These are phyloP conservation scores for Dermatophagoides farinae DNA, from an alignment of 1,140 invertebrate species.

Conservation along the genomic window DNA sequence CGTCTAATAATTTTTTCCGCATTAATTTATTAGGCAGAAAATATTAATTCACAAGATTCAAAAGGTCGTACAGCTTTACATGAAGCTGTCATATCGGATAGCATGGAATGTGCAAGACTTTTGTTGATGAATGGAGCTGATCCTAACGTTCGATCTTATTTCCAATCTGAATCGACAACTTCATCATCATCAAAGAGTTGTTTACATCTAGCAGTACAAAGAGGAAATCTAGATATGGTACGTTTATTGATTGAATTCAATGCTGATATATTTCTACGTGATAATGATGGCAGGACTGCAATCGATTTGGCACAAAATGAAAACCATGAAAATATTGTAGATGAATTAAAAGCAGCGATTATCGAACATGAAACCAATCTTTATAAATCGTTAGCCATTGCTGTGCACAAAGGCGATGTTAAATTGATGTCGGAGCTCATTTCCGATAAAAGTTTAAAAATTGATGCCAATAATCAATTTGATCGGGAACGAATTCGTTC, in stretches of 20 bases:
- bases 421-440: conserved; percentile 36
- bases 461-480: conserved; percentile 24
- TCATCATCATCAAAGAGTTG: conserved; percentile 37
- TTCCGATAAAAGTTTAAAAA: conserved; percentile 22
- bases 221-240: conserved; percentile 50
- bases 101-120: conserved; percentile 51
- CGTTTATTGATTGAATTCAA: conserved; percentile 41
- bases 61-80: conserved; percentile 60
- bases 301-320: conserved; percentile 51
- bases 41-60: conserved; percentile 50
- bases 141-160: conserved; percentile 2
- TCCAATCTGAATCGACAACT: neutral
- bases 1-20: neutral
- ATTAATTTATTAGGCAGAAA: conserved; percentile 19
- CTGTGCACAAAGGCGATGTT: conserved; percentile 44
- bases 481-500: conserved; percentile 27
- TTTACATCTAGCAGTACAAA: conserved; percentile 55
- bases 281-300: conserved; percentile 44
- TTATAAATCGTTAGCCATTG: conserved; percentile 40
- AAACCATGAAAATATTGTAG: conserved; percentile 41
- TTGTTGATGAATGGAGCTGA: conserved; percentile 29
- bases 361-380: conserved; percentile 23
- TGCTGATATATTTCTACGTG: conserved; percentile 39
- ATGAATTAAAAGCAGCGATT: conserved; percentile 42
- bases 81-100: conserved; percentile 64